These are phyloP conservation scores for Telenomus remus DNA, from an alignment of 1,140 invertebrate species.

Conservation along the genomic window DNA sequence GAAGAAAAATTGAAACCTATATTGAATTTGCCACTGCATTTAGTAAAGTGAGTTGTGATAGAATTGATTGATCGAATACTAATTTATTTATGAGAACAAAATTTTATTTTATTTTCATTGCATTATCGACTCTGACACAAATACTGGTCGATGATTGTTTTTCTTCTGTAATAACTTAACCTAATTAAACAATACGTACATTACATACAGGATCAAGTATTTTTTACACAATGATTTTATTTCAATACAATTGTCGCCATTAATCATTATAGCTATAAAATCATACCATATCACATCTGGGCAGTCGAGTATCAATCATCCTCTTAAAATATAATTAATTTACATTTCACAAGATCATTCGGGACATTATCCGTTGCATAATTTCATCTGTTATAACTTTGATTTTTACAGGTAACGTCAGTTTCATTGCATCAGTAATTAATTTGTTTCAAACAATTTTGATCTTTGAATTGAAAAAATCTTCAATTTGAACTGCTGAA, in stretches of 20 bases:
- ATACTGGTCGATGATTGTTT: constrained; percentile 30
- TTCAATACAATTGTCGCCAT: constrained; percentile 30
- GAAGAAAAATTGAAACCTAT: too few relatives aligned
- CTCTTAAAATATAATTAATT: constrained; percentile 60
- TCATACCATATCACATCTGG: constrained; percentile 69
- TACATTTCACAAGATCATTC: constrained; percentile 11
- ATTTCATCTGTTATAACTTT: constrained; percentile 14
- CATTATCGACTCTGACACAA: constrained; percentile 31
- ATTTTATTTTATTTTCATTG: constrained; percentile 59
- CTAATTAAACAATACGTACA: constrained; percentile 46
- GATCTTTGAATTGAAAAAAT: not conserved
- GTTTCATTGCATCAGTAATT: not conserved
- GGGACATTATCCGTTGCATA: constrained; percentile 20
- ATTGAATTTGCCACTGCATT: not conserved
- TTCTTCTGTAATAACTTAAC: constrained; percentile 39
- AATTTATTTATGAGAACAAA: constrained; percentile 54
- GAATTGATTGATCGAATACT: constrained; percentile 6
- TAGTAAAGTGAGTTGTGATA: not conserved
- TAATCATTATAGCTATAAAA: constrained; percentile 33
- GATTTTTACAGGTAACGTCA: constrained; percentile 23
- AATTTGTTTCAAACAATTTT: not conserved
- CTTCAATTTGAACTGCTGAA: too few relatives aligned
- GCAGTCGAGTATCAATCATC: constrained; percentile 65
- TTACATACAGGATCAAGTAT: constrained; percentile 51
- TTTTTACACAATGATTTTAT: constrained; percentile 41